These are phyloP conservation scores for Petrocephalus microphthalmus DNA, from an alignment of 2,113 vertebrate genomes.

Conservation along the genomic window DNA sequence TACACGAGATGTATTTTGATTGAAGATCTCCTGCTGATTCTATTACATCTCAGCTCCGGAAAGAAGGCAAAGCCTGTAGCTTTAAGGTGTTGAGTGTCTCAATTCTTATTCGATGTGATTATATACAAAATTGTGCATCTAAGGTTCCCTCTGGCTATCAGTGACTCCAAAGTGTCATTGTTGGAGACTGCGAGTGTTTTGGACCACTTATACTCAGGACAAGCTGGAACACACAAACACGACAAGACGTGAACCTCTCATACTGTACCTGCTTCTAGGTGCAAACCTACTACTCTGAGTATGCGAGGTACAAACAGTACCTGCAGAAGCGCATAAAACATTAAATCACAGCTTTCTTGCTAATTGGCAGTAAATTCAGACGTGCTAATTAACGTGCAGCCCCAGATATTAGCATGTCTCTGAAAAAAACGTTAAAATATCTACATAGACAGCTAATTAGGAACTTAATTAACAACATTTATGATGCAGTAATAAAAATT, in stretches of 20 bases:
- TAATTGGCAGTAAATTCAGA: background rate
- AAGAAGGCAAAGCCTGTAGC: background rate
- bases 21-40: background rate
- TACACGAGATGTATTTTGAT: too few relatives aligned
- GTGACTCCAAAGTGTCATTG: background rate
- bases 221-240: background rate
- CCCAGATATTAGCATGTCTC: background rate
- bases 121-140: background rate
- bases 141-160: background rate
- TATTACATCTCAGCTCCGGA: background rate
- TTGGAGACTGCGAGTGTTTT: background rate
- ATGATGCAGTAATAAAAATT: background rate
- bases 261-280: background rate
- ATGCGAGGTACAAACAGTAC: background rate
- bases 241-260: background rate
- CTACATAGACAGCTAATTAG: background rate
- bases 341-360: background rate
- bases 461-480: background rate
- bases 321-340: background rate
- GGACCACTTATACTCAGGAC: background rate
- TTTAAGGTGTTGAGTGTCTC: background rate
- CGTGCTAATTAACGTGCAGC: background rate
- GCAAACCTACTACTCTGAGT: background rate
- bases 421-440: background rate
- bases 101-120: background rate